Evolutionary conservation across 1,140 invertebrate genomes (phyloP), one percentile per base, ranked within the genome.

Genomic region (Aphis gossypii): DNA sequence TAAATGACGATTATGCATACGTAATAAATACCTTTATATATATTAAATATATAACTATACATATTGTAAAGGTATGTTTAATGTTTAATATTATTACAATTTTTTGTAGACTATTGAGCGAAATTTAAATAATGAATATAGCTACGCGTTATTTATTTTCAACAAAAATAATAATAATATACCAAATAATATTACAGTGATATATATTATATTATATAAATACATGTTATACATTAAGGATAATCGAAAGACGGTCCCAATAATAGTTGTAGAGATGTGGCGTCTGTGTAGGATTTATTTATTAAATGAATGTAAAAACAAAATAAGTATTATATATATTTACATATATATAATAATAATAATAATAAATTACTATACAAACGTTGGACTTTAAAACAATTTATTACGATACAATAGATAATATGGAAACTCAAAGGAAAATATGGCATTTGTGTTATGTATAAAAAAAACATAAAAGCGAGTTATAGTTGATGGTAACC

Each of bases 181-280:
- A 84, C 82, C 82, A 41, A 86, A 86, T 46, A 87, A 87, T 87
- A 87, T 87, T 87, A 48, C 84, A 46, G 84, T 87, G 87, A 89
- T 51, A 89, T 89, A 89, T 89, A 87, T 46, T 84, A 84, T 44
- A 86, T 86, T 87, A 54, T 54, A 89, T 89, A 89, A 35, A 51
- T 89, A 89, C 48, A 35, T 89, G 87, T 89, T 89, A 35, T 89
- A 89, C 46, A 89, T 89, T 87, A 87, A 87, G 84, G 44, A 41
- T 87, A 87, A 48, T 48, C 44, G 30, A 48, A 30, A n/a, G 84
- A 48, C 30, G 44, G 11, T n/a, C 84, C 84, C 84, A 48, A 86
- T 87, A 87, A 38, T 41, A 84, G 35, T 25, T 21, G 35, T 38
- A 84, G 35, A 41, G 30, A 25, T 38, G n/a, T 23, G 48, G 46